Base-by-base conservation (phyloP, 2,888 invertebrate genomes). In the Parascotia fuliginaria region DNA sequence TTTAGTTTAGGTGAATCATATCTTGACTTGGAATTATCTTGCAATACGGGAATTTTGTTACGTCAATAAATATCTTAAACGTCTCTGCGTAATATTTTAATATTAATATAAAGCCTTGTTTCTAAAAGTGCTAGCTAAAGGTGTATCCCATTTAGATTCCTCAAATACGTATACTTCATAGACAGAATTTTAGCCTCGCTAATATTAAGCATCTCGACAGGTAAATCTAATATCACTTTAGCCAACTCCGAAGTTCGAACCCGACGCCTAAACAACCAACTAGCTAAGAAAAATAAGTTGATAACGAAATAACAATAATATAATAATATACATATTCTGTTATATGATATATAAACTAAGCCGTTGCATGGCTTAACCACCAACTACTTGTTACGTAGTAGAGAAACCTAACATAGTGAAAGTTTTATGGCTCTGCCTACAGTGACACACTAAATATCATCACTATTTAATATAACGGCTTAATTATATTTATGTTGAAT, bases 321-420 rank as follows among this genome's bases (percentile, higher is more conserved):
- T n/a, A n/a, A 19, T 19, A 3, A 19, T 19, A 19, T 19, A 19
- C 5, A 38, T 27, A 47, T 49, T 42, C 40, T 47, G n/a, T n/a
- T n/a, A n/a, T n/a, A 49, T 51, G 44, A 58, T 65, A 61, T 5
- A n/a, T n/a, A n/a, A 57, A 55, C 45, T 58, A 51, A 33, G 5
- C 39, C 52, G 64, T 75, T 77, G 75, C 76, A 72, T 76, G 73
- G 74, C 68, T 70, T 71, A 72, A 71, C 73, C 73, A 72, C 74
- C 73, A 73, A 74, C 74, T 65, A 72, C 76, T 77, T 74, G 79
- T 84, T 85, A 84, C 81, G 85, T 83, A 77, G 79, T 55, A 77
- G 85, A 81, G 85, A 87, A 88, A 87, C 84, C 81, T 76, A 80
- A 75, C 75, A 70, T 55, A 85, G 88, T 87, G 88, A 88, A 88